Evolutionary conservation across 2,113 vertebrate species (phyloP).

Genomic region (Tylochromis polylepis): DNA sequence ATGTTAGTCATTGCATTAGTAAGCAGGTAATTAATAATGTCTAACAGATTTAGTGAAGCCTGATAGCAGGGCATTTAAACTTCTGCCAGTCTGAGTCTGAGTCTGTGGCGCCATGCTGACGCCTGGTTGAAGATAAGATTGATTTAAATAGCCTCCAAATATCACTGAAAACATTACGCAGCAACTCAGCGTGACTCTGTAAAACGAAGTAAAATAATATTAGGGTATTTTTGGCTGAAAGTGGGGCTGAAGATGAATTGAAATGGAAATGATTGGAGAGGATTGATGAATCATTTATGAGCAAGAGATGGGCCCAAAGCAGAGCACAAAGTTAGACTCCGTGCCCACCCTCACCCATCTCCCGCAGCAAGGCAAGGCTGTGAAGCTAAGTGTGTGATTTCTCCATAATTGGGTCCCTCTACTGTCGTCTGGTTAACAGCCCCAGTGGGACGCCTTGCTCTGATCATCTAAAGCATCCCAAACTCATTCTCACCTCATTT

Average conservation of each 20-base stretch:
- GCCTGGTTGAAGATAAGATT: slow-evolving; percentile 47
- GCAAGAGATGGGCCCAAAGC: slow-evolving; percentile 36
- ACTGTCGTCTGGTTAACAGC: slow-evolving; percentile 38
- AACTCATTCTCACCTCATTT: neutral
- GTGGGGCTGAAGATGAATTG: slow-evolving; percentile 47
- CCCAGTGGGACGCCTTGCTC: slow-evolving; percentile 15
- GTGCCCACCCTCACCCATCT: neutral
- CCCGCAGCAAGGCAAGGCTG: neutral
- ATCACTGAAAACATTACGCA: slow-evolving; percentile 42
- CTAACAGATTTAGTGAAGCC: slow-evolving; percentile 5
- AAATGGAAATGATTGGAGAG: slow-evolving; percentile 56
- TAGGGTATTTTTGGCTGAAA: slow-evolving; percentile 38
- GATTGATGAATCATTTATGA: slow-evolving; percentile 63
- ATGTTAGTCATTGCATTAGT: slow-evolving; percentile 35
- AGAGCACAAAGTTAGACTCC: slow-evolving; percentile 27
- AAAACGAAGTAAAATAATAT: slow-evolving; percentile 56
- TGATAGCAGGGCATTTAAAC: slow-evolving; percentile 1
- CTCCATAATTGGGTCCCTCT: slow-evolving; percentile 34
- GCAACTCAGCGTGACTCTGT: slow-evolving; percentile 20
- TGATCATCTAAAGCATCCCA: slow-evolving; percentile 11
- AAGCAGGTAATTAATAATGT: slow-evolving; percentile 46
- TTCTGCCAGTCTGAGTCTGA: neutral
- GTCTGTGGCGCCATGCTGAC: slow-evolving; percentile 28
- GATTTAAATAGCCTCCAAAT: slow-evolving; percentile 52
- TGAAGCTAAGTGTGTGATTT: slow-evolving; percentile 27